Evolutionary conservation across 2,888 invertebrate species (phyloP).

Genomic region (Cotesia congregata): DNA sequence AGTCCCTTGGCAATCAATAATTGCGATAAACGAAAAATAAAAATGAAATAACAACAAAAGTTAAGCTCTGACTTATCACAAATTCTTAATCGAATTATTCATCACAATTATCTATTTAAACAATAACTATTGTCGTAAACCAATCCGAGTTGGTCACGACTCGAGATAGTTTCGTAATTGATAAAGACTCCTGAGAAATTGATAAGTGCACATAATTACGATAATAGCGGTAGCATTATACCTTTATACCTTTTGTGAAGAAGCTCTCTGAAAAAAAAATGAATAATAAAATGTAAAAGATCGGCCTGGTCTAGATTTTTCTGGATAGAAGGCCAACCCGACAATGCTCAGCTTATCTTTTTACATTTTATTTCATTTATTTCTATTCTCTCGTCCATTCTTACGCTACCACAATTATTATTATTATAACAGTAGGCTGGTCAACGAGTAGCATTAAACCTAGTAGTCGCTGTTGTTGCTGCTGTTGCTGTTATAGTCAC

Average conservation of each 20-base stretch:
- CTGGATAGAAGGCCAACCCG: not conserved
- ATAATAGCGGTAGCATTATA: slow-evolving; percentile 17
- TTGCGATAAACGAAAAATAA: not conserved
- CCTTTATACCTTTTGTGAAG: slow-evolving; percentile 42
- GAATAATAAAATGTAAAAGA: not conserved
- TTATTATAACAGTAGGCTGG: slow-evolving; percentile 64
- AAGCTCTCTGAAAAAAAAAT: slow-evolving; percentile 40
- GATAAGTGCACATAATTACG: slow-evolving; percentile 43
- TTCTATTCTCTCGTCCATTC: slow-evolving; percentile 51
- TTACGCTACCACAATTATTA: slow-evolving; percentile 54
- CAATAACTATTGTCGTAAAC: not conserved
- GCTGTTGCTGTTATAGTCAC: slow-evolving; percentile 26
- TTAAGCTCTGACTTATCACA: not conserved
- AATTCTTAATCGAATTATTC: not conserved
- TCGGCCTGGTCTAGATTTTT: slow-evolving; percentile 7
- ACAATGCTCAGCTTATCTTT: not conserved
- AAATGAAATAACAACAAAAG: not conserved
- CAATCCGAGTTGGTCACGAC: slow-evolving; percentile 30
- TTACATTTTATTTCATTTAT: not conserved
- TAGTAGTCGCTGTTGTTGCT: not conserved
- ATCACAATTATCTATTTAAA: not conserved
- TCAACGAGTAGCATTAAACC: slow-evolving; percentile 47
- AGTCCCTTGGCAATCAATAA: not conserved
- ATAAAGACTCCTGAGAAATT: slow-evolving; percentile 41
- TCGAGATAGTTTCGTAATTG: slow-evolving; percentile 29